Evolutionary conservation across 2,113 vertebrate species (phyloP), one percentile per base, ranked within the genome.

Genomic region (Peromyscus maniculatus): DNA sequence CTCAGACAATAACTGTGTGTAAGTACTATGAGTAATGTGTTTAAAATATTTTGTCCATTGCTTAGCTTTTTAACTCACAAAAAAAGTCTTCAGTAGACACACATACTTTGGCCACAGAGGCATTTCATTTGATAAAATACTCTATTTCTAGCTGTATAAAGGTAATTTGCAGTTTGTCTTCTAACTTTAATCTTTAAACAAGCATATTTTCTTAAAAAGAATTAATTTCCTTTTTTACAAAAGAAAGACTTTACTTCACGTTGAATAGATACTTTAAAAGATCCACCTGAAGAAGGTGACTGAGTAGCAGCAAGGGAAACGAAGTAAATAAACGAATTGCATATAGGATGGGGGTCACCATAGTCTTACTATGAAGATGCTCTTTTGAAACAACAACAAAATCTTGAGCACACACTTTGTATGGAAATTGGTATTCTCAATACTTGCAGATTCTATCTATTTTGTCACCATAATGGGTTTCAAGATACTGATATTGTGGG

Each of bases 41-140:
- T 92, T 91, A 66, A 59, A 94, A 79, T 94, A 82, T 83, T 94
- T 93, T 96, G 2, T 91, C 11, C 24, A 89, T 7, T 4, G 26
- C 4, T 95, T 77, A 90, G 62, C 55, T 55, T 90, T 91, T 79
- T 52, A 87, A 33, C 10, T 83, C 21, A 43, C 24, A 93, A 88
- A 90, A 43, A 49, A 87, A 86, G 28, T 9, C 36, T 82, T 59
- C 19, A 12, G 57, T 2, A 64, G 86, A 49, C 52, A 77, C 7
- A 64, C 4, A 46, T 87, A 12, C 13, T 62, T 90, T 84, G 39
- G 7, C 71, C 66, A 69, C 12, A 31, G 16, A 79, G 64, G 5
- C 2, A 33, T 71, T 26, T 36, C 21, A 21, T 78, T 49, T 82
- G 52, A 87, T 33, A 91, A 9, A 4, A 78, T 39, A 64, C 13